Conservation (phyloP, 2,888 invertebrate genomes). For the Melieria crassipennis region DNA sequence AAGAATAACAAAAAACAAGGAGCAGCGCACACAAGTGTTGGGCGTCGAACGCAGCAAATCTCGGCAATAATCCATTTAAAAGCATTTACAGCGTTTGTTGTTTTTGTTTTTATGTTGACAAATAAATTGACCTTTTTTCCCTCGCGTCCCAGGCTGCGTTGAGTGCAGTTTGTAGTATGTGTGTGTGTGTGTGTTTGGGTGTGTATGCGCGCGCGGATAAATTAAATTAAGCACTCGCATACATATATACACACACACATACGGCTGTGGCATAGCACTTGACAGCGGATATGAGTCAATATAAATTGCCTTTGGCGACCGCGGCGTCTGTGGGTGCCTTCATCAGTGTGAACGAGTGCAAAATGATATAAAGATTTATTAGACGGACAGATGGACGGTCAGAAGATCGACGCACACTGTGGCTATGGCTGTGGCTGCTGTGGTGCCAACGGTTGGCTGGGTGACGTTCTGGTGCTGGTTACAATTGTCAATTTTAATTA, state of each 20-base stretch:
- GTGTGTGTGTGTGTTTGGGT: background rate
- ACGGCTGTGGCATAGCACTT: constrained; percentile 4
- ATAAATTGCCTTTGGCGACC: background rate
- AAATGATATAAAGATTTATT: constrained; percentile 1
- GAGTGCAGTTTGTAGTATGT: background rate
- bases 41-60: constrained; percentile 1
- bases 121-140: constrained; percentile 25
- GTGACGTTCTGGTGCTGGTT: no score
- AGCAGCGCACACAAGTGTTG: no score
- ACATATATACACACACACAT: no score
- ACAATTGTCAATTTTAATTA: constrained; percentile 16
- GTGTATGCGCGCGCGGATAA: background rate
- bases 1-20: no score
- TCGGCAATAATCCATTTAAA: constrained; percentile 32
- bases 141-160: background rate
- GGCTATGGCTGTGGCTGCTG: no score
- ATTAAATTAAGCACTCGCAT: constrained; percentile 29
- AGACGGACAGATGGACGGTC: background rate
- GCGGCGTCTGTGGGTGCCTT: background rate
- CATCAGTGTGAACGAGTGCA: no score
- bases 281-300: constrained; percentile 17
- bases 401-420: no score
- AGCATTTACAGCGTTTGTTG: constrained; percentile 17
- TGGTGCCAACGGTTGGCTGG: no score
- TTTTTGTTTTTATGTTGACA: background rate